Conservation (phyloP, 2,888 invertebrate species). For the Aphelenchoides bicaudatus region DNA sequence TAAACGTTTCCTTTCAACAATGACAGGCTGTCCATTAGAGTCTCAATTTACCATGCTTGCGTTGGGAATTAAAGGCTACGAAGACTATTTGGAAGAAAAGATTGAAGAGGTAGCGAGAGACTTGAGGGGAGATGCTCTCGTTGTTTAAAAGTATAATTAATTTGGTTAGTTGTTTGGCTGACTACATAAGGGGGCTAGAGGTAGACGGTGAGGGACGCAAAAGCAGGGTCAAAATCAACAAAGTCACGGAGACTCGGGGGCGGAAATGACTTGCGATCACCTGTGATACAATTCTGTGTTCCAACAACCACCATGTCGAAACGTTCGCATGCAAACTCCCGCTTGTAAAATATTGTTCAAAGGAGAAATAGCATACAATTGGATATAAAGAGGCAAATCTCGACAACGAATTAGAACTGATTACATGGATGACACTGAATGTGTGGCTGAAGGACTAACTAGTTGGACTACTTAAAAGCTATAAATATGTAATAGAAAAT, state of each 20-base stretch:
- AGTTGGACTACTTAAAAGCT: neutral
- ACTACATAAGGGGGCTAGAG: too few relatives aligned
- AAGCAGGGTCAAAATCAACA: slow-evolving; percentile 1
- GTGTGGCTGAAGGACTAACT: neutral
- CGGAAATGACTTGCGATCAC: slow-evolving; percentile 2
- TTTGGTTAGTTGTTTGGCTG: too few relatives aligned
- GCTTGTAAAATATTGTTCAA: neutral
- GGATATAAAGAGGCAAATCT: neutral
- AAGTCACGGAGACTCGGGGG: neutral
- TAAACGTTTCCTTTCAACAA: too few relatives aligned
- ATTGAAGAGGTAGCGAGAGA: slow-evolving; percentile 6
- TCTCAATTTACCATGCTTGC: neutral
- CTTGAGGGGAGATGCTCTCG: slow-evolving; percentile 13
- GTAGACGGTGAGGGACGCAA: too few relatives aligned
- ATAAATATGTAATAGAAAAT: too few relatives aligned
- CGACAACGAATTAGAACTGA: neutral
- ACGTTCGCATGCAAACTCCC: slow-evolving; percentile 2
- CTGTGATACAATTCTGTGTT: slow-evolving; percentile 5
- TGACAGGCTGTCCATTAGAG: neutral
- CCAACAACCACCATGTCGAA: neutral
- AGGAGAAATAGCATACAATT: neutral
- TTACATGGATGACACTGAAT: slow-evolving; percentile 1
- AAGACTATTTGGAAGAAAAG: neutral
- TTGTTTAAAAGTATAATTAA: slow-evolving; percentile 3
- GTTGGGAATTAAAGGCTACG: slow-evolving; percentile 6